Evolutionary conservation across 2,113 vertebrate species (phyloP).

Genomic region (Mus pahari): DNA sequence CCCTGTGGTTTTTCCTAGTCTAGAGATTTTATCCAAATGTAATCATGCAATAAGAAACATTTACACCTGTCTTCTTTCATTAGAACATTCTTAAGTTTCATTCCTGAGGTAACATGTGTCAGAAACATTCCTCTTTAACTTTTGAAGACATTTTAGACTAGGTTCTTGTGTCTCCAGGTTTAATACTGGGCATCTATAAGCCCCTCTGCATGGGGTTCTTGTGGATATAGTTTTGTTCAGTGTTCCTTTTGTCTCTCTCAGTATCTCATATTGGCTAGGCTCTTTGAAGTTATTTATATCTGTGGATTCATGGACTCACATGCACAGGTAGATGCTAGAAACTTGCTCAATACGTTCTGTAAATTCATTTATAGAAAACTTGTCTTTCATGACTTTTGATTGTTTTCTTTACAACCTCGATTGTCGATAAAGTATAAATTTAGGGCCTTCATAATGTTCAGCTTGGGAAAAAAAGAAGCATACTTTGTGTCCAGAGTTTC

Average conservation of each 20-base stretch:
- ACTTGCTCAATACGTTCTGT: background rate
- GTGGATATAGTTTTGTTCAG: background rate
- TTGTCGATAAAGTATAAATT: background rate
- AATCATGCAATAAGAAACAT: background rate
- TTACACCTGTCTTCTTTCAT: background rate
- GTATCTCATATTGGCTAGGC: background rate
- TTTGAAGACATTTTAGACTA: background rate
- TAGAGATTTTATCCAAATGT: background rate
- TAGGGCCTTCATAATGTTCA: background rate
- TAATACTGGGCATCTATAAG: background rate
- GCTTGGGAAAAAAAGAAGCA: background rate
- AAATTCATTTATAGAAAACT: background rate
- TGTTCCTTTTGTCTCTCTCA: background rate
- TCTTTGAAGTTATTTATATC: background rate
- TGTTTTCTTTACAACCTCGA: background rate
- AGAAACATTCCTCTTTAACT: background rate
- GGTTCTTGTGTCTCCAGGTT: background rate
- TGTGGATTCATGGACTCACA: background rate
- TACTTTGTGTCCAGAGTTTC: background rate
- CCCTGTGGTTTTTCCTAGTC: conserved; percentile 8
- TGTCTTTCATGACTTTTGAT: background rate
- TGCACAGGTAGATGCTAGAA: background rate
- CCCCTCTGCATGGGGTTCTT: background rate
- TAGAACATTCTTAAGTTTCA: background rate
- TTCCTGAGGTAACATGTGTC: background rate